Base-by-base conservation (phyloP, 1,140 invertebrate species). In the Brachionus angularis region DNA sequence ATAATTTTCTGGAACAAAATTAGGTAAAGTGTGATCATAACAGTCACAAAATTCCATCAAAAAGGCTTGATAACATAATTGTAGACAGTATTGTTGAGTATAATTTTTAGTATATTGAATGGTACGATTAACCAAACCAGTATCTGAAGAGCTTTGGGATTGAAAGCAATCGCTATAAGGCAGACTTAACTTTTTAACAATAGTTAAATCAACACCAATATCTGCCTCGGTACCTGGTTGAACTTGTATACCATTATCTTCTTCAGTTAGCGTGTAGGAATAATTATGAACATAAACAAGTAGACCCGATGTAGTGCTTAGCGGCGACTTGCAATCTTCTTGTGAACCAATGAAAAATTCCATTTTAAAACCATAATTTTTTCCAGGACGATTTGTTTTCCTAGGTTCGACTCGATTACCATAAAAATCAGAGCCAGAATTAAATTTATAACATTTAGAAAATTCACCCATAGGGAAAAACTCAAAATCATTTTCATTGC, bases 1-100 rank as follows among this genome's bases (percentile, higher is more conserved):
- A 23, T 42, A 5, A 64, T 64, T 64, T 2, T 25, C 12, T 29
- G 61, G 61, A 5, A 16, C 44, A 42, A 42, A 64, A 2, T 42
- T 42, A 7, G 14, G 39, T 16, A 64, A 31, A 14, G 39, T 31
- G n/a, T 44, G 36, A 21, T 64, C 61, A 33, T 4, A 64, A 18
- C 61, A 64, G 44, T 64, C 23, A 23, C 61, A 64, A 36, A 42
- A 31, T 47, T 44, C 44, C 2, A 64, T 64, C 36, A 64, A 64
- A 31, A 64, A 64, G 27, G 39, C 44, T 64, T 64, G 36, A 25
- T 21, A 64, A 47, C 61, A 64, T 25, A 64, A 47, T 31, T 64
- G 16, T 27, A 64, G 18, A 33, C 61, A 64, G 33, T 64, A 64
- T 64, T 64, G 61, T 33, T 64, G 61, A 7, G 61, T 64, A 12